Conservation (phyloP, 2,113 vertebrate genomes). For the Heliornis fulica region DNA sequence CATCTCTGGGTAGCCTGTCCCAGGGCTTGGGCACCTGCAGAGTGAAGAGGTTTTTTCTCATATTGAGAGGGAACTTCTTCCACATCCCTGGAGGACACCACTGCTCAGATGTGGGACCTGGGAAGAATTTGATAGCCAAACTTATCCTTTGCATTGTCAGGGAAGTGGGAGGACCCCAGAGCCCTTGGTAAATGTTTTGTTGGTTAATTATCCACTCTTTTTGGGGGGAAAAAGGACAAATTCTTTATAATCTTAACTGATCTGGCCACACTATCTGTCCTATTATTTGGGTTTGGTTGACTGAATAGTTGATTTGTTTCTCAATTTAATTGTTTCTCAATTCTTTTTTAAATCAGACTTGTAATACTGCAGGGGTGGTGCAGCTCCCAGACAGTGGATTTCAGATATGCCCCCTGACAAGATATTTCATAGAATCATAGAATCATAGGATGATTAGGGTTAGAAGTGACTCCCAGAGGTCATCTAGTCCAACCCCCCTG, state of each 20-base stretch:
- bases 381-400: neutral
- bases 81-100: too few relatives aligned
- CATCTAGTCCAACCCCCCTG: too few relatives aligned
- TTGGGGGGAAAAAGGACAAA: rapidly evolving
- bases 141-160: neutral
- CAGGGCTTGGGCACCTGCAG: too few relatives aligned
- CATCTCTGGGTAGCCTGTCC: too few relatives aligned
- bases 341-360: neutral
- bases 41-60: too few relatives aligned
- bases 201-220: neutral
- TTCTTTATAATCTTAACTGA: neutral
- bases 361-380: neutral
- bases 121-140: neutral
- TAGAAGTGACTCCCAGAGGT: too few relatives aligned
- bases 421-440: too few relatives aligned
- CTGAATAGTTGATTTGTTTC: neutral
- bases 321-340: neutral
- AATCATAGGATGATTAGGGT: too few relatives aligned
- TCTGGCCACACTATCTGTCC: neutral
- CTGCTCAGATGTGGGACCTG: neutral
- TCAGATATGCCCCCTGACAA: rapidly evolving
- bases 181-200: neutral
- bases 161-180: neutral
- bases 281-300: neutral
- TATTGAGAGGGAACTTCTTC: too few relatives aligned